Base-by-base conservation (phyloP, 2,888 invertebrate species). In the Hofmannophila pseudospretella region DNA sequence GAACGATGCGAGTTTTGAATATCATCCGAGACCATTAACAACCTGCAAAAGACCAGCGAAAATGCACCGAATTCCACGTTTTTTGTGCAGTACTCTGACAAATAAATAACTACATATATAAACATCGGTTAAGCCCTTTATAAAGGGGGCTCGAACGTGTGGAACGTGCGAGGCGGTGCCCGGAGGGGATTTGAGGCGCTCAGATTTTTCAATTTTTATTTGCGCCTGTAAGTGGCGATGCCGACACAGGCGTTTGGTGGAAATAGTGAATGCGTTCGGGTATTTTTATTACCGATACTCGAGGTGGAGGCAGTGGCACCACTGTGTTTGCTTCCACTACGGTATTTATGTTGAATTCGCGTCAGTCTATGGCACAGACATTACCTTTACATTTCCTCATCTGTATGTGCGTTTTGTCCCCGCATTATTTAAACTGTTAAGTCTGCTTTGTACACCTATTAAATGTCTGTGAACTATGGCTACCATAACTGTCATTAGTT, bases 161-260 rank as follows among this genome's bases (percentile, higher is more conserved):
- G 56, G 59, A 63, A 82, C 84, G 84, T 85, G 85, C 69, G 67
- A 60, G 51, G 46, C 42, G 47, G 50, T 45, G 36, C 59, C 65
- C 75, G 59, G 61, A 7, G 55, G 79, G 82, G 85, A 84, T 84
- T 84, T 81, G 67, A 48, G 66, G 44, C 55, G 63, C 56, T 58
- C 62, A 63, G 73, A 76, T 78, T 82, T 84, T 82, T 75, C 75
- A 77, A 81, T 81, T 81, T 82, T 79, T 84, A 81, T 85, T 84
- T 82, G 78, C 76, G 57, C 60, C 58, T 69, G 75, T 80, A 81
- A 84, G 80, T 80, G 78, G 67, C 66, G 61, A 62, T 58, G 55
- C 54, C 61, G 61, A 64, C 64, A 61, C 11, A 32, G 25, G 13
- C 25, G 45, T 47, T 43, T 48, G 43, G 49, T 51, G 42, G 46